Evolutionary conservation across 2,797 vertebrate species (phyloP).

Genomic region (Tauraco hartlaubi): DNA sequence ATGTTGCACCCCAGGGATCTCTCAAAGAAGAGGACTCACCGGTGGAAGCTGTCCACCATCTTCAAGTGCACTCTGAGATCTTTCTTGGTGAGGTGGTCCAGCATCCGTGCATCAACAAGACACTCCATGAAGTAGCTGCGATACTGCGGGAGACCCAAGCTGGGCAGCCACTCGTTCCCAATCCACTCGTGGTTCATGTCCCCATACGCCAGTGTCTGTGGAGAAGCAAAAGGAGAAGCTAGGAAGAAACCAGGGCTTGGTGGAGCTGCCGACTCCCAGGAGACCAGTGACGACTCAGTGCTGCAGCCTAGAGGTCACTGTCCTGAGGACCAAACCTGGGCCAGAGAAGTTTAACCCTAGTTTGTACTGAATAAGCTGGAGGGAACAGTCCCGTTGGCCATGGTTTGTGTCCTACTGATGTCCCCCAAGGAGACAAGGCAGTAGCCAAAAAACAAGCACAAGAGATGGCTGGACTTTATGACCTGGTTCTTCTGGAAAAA

Average conservation of each 20-base stretch:
- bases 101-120: constrained; percentile 89
- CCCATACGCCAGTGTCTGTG: constrained; percentile 88
- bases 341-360: not conserved
- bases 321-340: not conserved
- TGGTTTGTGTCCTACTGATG: not conserved
- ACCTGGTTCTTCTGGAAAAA: not conserved
- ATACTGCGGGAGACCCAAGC: constrained; percentile 89
- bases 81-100: constrained; percentile 91
- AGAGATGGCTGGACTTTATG: not conserved
- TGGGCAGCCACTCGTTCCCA: constrained; percentile 89
- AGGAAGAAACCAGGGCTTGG: not conserved
- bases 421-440: not conserved
- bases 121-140: constrained; percentile 93
- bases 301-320: not conserved
- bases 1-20: accelerated
- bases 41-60: constrained; percentile 92
- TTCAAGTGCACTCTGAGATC: constrained; percentile 89
- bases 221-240: not conserved
- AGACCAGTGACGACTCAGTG: not conserved
- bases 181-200: constrained; percentile 93
- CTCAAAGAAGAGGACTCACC: constrained; percentile 66
- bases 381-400: not conserved
- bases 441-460: not conserved
- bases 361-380: not conserved
- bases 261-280: not conserved